Conservation (phyloP, 1,140 invertebrate species). For the Zaprionus inermis region DNA sequence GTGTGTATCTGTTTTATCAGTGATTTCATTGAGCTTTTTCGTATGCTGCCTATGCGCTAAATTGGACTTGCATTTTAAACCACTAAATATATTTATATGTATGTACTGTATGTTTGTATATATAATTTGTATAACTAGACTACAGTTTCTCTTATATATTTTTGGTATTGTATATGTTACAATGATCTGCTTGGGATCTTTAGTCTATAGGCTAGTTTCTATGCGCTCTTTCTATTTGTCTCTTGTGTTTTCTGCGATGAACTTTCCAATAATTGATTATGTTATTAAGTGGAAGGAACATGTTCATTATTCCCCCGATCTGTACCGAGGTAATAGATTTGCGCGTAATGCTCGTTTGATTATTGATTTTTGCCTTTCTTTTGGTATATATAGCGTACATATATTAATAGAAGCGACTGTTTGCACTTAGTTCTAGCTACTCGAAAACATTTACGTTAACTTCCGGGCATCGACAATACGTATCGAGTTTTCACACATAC, state of each 20-base stretch:
- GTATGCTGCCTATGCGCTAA: constrained; percentile 51
- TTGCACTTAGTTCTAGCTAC: constrained; percentile 45
- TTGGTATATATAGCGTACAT: constrained; percentile 7
- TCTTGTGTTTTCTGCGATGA: constrained; percentile 22
- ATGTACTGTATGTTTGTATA: constrained; percentile 6
- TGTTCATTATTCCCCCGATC: constrained; percentile 19
- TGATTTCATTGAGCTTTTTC: constrained; percentile 1
- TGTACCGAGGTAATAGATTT: constrained; percentile 12
- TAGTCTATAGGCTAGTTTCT: constrained; percentile 69
- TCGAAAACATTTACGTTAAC: constrained; percentile 37
- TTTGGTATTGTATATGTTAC: constrained; percentile 78
- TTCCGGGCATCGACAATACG: constrained; percentile 21
- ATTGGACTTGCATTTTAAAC: constrained; percentile 72
- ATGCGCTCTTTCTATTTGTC: constrained; percentile 35
- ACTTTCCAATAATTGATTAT: constrained; percentile 24
- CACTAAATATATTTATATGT: constrained; percentile 60
- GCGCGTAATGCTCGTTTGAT: constrained; percentile 45
- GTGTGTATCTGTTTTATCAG: constrained; percentile 8
- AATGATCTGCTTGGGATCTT: constrained; percentile 68
- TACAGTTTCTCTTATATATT: constrained; percentile 58
- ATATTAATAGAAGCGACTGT: constrained; percentile 34
- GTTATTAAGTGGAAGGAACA: constrained; percentile 47
- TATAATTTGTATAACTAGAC: constrained; percentile 69
- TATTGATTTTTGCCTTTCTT: constrained; percentile 27
- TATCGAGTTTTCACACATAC: constrained; percentile 43